These are phyloP conservation scores for Drosophila serrata DNA, from an alignment of 1,140 invertebrate species.

Conservation along the genomic window DNA sequence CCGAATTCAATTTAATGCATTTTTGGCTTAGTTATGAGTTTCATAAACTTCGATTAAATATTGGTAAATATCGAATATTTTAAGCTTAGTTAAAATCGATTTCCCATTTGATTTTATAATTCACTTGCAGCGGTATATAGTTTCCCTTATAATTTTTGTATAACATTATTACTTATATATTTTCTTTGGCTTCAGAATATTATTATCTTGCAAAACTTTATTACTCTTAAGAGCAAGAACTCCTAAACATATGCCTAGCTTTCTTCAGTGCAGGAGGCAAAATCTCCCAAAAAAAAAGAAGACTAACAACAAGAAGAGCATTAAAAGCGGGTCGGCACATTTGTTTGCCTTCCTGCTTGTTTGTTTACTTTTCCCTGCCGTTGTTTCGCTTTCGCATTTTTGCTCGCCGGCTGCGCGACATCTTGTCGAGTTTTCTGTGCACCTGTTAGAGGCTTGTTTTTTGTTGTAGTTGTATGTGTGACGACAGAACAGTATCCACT, in stretches of 20 bases:
- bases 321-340: constrained; percentile 1
- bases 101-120: too few species aligned
- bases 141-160: too few species aligned
- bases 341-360: constrained; percentile 42
- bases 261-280: not conserved
- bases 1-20: too few species aligned
- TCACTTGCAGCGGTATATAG: too few species aligned
- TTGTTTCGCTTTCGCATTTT: constrained; percentile 48
- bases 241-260: not conserved
- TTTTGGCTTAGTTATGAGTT: too few species aligned
- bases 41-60: too few species aligned
- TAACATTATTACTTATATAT: too few species aligned
- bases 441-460: constrained; percentile 63
- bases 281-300: constrained; percentile 28
- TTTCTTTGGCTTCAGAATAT: too few species aligned
- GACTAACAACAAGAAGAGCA: constrained; percentile 27
- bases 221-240: not conserved
- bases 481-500: not conserved
- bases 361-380: constrained; percentile 55
- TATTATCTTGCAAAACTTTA: not conserved
- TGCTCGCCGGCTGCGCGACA: constrained; percentile 5
- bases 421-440: constrained; percentile 49
- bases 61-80: too few species aligned
- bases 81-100: too few species aligned
- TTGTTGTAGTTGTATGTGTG: constrained; percentile 72